A percentile compares a stretch with the other conserved stretches of the same genome.
Conservation (phyloP, 2,113 vertebrate genomes). For the Climacteris rufus region DNA sequence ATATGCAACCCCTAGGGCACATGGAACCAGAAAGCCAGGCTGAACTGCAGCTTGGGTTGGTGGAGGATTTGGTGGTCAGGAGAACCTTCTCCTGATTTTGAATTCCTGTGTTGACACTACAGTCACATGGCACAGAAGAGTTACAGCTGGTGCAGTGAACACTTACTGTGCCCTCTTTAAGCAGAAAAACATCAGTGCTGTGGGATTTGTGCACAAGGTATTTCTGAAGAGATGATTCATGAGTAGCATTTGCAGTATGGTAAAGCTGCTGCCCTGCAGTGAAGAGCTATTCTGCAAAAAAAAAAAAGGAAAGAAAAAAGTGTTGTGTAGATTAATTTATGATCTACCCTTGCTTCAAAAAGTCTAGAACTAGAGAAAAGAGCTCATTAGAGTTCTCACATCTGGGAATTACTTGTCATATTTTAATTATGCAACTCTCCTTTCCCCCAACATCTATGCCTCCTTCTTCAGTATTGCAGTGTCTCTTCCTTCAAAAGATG, state of each 20-base stretch:
- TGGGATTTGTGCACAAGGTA: not conserved
- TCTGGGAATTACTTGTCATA: not conserved
- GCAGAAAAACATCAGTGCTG: not conserved
- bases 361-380: not conserved
- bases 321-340: not conserved
- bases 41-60: not conserved
- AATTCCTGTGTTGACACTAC: not conserved
- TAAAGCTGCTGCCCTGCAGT: not conserved
- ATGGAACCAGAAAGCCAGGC: rapidly evolving
- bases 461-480: not conserved
- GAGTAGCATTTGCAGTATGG: not conserved
- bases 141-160: not conserved
- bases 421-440: not conserved
- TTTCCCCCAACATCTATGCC: not conserved
- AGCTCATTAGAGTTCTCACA: not conserved
- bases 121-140: not conserved
- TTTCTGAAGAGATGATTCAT: not conserved
- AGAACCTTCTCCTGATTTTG: not conserved
- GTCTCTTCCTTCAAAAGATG: not conserved
- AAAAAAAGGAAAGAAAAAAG: not conserved
- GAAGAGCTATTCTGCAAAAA: not conserved
- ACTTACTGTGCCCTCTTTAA: not conserved
- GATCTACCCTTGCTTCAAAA: not conserved
- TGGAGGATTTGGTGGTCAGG: not conserved
- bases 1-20: too few relatives aligned